Evolutionary conservation across 2,113 vertebrate species (phyloP).

Genomic region (Nicator chloris): DNA sequence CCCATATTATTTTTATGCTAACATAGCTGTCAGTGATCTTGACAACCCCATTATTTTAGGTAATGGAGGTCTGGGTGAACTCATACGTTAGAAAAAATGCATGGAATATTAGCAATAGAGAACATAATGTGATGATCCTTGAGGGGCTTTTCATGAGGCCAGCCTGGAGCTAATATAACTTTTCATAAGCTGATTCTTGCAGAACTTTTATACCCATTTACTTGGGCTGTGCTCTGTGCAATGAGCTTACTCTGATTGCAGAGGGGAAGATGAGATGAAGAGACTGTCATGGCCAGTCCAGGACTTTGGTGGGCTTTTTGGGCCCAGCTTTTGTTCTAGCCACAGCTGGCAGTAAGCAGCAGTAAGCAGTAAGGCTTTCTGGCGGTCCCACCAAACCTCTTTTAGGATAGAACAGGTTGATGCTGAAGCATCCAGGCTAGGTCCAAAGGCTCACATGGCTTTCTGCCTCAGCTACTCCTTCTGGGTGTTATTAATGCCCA

Average conservation of each 20-base stretch:
- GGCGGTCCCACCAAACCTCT: not conserved
- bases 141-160: not conserved
- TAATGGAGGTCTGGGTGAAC: not conserved
- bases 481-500: not conserved
- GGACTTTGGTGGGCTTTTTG: not conserved
- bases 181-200: not conserved
- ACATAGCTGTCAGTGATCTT: not conserved
- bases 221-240: not conserved
- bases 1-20: not conserved
- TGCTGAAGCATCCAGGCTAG: not conserved
- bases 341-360: not conserved
- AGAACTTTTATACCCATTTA: not conserved
- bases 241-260: not conserved
- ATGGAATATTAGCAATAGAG: not conserved
- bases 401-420: not conserved
- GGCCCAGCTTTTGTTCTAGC: not conserved
- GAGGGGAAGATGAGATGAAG: not conserved
- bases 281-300: not conserved
- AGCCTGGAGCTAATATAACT: not conserved
- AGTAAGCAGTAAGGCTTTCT: not conserved
- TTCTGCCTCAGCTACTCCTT: not conserved
- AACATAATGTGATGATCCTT: not conserved
- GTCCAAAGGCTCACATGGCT: accelerated
- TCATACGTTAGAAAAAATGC: not conserved
- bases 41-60: not conserved